Evolutionary conservation across 2,113 vertebrate genomes (phyloP).

Genomic region (Chaetura pelagica): DNA sequence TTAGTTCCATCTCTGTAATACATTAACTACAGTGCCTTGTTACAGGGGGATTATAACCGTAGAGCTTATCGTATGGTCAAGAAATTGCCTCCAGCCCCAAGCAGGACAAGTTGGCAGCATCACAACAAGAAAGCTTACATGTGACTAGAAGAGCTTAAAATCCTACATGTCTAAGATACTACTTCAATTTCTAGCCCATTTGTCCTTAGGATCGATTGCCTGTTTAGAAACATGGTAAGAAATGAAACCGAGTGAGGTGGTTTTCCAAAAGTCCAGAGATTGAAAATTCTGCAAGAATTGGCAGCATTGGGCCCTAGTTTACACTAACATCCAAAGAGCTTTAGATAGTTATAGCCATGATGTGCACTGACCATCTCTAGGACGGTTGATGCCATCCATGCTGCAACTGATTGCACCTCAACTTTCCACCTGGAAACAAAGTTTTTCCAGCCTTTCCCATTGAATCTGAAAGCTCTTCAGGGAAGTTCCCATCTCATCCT

Average conservation of each 20-base stretch:
- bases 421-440: background rate
- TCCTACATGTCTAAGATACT: background rate
- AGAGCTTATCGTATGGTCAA: background rate
- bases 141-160: background rate
- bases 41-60: rapidly evolving
- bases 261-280: background rate
- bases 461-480: background rate
- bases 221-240: background rate
- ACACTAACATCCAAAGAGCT: background rate
- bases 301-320: background rate
- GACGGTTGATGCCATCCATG: background rate
- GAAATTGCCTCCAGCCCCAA: background rate
- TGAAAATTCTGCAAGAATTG: background rate
- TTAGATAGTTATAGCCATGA: background rate
- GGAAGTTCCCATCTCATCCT: background rate
- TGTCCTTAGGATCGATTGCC: background rate
- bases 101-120: background rate
- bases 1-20: background rate
- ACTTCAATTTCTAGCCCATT: background rate
- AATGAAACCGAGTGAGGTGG: background rate
- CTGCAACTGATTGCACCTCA: background rate
- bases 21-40: background rate
- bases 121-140: background rate
- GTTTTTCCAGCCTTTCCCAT: background rate
- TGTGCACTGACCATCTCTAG: background rate